Evolutionary conservation across 2,113 vertebrate genomes (phyloP), one percentile per base, ranked within the genome.

Genomic region (Archilochus colubris): DNA sequence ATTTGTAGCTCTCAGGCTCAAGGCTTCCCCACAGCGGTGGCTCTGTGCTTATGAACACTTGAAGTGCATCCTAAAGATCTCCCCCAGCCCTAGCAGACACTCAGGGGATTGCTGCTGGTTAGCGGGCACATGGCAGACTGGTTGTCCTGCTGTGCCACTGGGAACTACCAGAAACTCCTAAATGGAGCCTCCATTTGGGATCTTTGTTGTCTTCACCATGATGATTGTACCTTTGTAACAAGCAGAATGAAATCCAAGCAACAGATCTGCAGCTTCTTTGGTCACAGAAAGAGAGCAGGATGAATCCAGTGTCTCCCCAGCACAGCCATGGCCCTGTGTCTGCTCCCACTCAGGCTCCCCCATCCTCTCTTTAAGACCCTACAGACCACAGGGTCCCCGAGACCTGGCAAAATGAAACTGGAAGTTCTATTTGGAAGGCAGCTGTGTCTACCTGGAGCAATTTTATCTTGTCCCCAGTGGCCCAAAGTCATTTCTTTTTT

Each of bases 21-120:
- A 82, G 89, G 86, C 86, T 82, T 94, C 89, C 89, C 91, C 91
- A 55, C 83, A 92, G 93, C 28, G 72, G 91, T 40, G 59, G 83
- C 80, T 94, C 93, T 1, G 24, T 14, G 86, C 70, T 88, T 44
- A 10, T 3, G 70, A 82, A 53, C 40, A 12, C 58, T 91, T 53
- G 50, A 27, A 58, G 66, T 1, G 58, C 82, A 66, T 77, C 79
- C 85, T 63, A 70, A 70, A 20, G 61, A 59, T 72, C 33, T 64
- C 70, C 6, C 17, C 57, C 81, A 57, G 84, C 28, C 36, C 9
- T 2, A 74, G 64, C 30, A 87, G 53, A 20, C 40, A 57, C 78
- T 6, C 59, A 6, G 61, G 38, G 48, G 12, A 12, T 53, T 77
- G 81, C 61, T 75, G 69, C 77, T 82, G 78, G 57, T 68, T 78